phyloP scores from a whole-genome alignment of 2,113 vertebrate species.

The Ovibos moschatus region DNA sequence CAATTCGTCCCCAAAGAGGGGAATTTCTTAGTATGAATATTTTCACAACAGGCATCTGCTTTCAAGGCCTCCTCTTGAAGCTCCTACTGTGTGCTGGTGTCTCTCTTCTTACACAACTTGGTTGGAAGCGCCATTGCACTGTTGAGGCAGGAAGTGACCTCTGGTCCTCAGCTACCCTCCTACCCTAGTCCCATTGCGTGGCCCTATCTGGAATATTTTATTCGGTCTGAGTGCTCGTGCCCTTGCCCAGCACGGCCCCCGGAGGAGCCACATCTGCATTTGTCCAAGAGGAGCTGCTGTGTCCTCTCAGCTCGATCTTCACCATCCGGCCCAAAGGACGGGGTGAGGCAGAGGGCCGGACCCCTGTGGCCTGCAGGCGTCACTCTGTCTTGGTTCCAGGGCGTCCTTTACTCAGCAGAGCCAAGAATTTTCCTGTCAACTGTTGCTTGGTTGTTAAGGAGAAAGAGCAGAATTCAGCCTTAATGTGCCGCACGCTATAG shows the following conservation, averaged over 20 bases:
- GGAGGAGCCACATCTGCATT: not conserved
- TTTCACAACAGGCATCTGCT: not conserved
- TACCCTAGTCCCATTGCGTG: fast-evolving
- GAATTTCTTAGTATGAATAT: not conserved
- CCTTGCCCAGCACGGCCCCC: not conserved
- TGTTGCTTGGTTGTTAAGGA: not conserved
- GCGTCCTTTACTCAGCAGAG: not conserved
- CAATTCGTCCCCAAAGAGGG: not conserved
- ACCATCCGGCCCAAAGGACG: not conserved
- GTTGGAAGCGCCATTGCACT: not conserved
- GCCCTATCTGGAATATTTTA: not conserved
- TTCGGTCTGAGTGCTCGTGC: not conserved
- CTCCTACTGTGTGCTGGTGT: not conserved
- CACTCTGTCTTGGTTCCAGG: not conserved
- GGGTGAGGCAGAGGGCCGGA: not conserved
- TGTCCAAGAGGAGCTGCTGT: not conserved
- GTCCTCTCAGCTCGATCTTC: not conserved
- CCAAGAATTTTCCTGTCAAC: not conserved
- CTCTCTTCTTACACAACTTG: not conserved
- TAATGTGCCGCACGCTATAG: not conserved
- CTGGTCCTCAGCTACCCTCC: not conserved
- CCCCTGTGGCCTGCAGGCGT: not conserved
- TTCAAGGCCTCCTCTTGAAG: not conserved
- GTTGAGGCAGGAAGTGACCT: not conserved
- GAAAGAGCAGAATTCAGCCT: not conserved